Conservation (phyloP, 2,888 invertebrate genomes). For the Onthophagus sagittarius region DNA sequence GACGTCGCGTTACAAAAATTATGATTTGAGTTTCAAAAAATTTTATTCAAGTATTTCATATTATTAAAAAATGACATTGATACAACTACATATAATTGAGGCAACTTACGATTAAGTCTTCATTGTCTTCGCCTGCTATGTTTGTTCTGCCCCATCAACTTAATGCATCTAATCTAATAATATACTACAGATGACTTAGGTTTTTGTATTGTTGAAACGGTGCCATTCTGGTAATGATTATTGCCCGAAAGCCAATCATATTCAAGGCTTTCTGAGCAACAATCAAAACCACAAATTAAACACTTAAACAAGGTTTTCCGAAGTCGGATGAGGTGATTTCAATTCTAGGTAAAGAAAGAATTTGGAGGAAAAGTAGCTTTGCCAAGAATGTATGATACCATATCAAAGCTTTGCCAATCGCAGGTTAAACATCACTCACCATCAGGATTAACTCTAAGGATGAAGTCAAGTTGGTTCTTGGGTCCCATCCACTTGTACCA, state of each 20-base stretch:
- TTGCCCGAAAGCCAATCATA: conserved; percentile 1
- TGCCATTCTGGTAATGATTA: not conserved
- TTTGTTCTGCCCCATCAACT: too few species aligned
- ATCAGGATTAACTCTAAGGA: not conserved
- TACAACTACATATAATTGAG: too few species aligned
- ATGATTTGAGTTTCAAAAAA: too few species aligned
- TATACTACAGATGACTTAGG: too few species aligned
- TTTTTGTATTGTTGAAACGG: not conserved
- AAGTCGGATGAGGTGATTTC: not conserved
- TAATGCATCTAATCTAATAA: too few species aligned
- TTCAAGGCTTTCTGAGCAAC: conserved; percentile 7
- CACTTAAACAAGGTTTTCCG: not conserved
- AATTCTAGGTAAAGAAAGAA: not conserved
- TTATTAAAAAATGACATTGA: too few species aligned
- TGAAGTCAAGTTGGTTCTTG: not conserved
- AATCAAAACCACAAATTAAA: conserved; percentile 3
- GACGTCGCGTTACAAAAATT: too few species aligned
- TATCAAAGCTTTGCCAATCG: not conserved
- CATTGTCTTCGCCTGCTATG: too few species aligned
- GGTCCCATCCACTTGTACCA: not conserved
- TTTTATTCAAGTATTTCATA: too few species aligned
- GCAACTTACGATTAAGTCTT: too few species aligned
- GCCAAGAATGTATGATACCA: not conserved
- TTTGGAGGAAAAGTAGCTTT: not conserved
- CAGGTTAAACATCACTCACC: not conserved